Evolutionary conservation across 2,797 vertebrate species (phyloP), one percentile per base, ranked within the genome.

Genomic region (Sebastes kiyomatsui): DNA sequence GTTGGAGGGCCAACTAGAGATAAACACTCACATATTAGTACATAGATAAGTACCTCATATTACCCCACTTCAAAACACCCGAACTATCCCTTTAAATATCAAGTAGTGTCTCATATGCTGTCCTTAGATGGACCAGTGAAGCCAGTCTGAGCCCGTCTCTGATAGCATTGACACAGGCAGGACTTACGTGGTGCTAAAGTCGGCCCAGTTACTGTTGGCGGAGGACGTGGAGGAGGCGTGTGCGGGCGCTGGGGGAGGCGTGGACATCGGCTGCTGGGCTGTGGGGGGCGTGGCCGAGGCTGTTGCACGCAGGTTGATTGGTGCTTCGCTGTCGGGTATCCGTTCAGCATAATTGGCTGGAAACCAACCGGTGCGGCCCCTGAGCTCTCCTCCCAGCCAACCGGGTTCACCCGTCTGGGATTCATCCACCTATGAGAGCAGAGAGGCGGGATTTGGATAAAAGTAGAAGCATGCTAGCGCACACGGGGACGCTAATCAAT

Each of bases 341-440:
- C 96, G 97, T 87, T 99, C 98, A 1, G 98, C 98, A 25, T 99
- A 99, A 93, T 99, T 99, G 38, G 98, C 98, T 65, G 98, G 98
- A 88, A 99, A 99, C 98, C 98, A 99, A 79, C 98, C 98, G 0
- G 98, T 99, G 75, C 97, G 97, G 10, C 98, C 98, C 82, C 97
- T 96, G 71, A 99, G 81, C 86, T 99, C 98, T 64, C 98, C 98
- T 4, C 98, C 98, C 62, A 99, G 96, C 98, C 98, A 99, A 2
- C 98, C 98, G 0, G 98, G 98, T 77, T 99, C 98, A 32, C 98
- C 98, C 4, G 97, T 99, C 85, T 99, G 98, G 75, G 98, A 99
- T 90, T 99, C 98, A 52, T 99, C 98, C 90, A 99, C 98, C 98
- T 99, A 84, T 58, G 61, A 78, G 67, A 38, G 64, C 54, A 70